Base-by-base conservation (phyloP, 2,888 invertebrate species). In the Phengaris arion region DNA sequence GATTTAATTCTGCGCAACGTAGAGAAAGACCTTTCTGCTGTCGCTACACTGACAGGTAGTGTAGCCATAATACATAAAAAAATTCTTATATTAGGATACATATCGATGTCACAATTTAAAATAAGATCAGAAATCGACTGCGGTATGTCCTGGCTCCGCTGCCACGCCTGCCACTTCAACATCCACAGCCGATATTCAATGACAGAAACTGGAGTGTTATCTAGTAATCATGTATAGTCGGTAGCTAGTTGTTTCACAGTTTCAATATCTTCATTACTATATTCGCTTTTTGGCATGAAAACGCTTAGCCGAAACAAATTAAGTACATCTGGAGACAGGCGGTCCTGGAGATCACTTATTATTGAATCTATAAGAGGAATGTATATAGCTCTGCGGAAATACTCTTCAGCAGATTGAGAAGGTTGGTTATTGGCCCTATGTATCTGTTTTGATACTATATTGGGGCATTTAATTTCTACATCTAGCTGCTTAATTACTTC, bases 321-420 rank as follows among this genome's bases (percentile, higher is more conserved):
- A 75, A 81, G 76, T 69, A 81, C 78, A 52, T 81, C 82, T 74
- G 81, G 78, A 75, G 81, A 80, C 77, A 75, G 68, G 12, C 73
- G 75, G 68, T 22, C 22, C 22, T 22, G 22, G 22, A 22, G 22
- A 22, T 22, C 22, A 22, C 22, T 77, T 64, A 81, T 78, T 75
- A 83, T 78, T 64, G 79, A 78, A 78, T 82, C 81, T 77, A 84
- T 77, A 79, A 85, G 81, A 78, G 84, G 81, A 74, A 82, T 82
- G 79, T 81, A 82, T 76, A 81, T 77, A 57, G 80, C 76, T 77
- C 79, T 79, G 69, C 79, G 78, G 75, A 81, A 83, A 77, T 78
- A 78, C 70, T 77, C 76, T 77, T 78, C 78, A 76, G 78, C 78
- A 76, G 80, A 77, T 75, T 75, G 75, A 70, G 70, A 59, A 70